Conservation (phyloP, 1,140 invertebrate genomes). For the Atta colombica region DNA sequence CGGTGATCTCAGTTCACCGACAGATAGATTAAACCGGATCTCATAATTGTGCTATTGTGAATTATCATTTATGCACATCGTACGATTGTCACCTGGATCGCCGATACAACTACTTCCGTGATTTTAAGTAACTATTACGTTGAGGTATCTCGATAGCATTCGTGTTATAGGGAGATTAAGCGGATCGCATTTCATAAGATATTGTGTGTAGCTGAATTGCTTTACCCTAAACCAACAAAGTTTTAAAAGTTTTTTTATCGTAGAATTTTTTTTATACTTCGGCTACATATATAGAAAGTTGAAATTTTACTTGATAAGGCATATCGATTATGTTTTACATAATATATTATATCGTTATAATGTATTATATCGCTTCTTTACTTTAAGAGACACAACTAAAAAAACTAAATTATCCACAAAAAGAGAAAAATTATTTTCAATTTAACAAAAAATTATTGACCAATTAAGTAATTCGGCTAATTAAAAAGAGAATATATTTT, state of each 20-base stretch:
- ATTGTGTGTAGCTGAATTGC: neutral
- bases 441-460: too few relatives aligned
- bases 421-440: too few relatives aligned
- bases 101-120: neutral
- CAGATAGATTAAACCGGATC: constrained; percentile 64
- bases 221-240: neutral
- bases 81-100: constrained; percentile 33
- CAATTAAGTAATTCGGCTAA: too few relatives aligned
- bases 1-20: constrained; percentile 46
- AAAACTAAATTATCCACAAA: too few relatives aligned
- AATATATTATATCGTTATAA: neutral
- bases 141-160: neutral
- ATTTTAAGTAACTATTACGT: constrained; percentile 7
- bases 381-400: too few relatives aligned
- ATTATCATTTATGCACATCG: constrained; percentile 72
- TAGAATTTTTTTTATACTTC: neutral
- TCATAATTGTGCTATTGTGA: constrained; percentile 74
- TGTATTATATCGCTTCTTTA: too few relatives aligned
- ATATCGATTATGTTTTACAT: constrained; percentile 1
- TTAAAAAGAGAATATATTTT: too few relatives aligned
- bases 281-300: neutral
- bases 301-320: neutral
- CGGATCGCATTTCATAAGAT: neutral
- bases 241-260: constrained; percentile 9
- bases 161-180: neutral